Evolutionary conservation across 2,797 vertebrate species (phyloP), one percentile per base, ranked within the genome.

Genomic region (Aplochiton taeniatus): DNA sequence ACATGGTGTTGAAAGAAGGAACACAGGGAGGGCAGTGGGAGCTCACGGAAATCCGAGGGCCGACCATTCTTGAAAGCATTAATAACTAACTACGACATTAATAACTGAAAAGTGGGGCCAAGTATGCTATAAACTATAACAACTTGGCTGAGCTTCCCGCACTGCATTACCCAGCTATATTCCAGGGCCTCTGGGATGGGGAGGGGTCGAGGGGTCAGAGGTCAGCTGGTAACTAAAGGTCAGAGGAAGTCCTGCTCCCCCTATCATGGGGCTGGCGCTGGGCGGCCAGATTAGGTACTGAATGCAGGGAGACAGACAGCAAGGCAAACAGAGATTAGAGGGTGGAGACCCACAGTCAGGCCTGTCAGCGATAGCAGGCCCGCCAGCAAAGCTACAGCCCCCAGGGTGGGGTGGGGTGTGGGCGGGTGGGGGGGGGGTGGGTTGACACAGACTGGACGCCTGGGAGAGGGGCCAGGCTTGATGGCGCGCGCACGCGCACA

Each of bases 241-340:
- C 83, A 85, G 50, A 80, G 81, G 84, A 85, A 79, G 76, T 61
- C 19, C 51, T 19, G 69, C 72, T 69, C 48, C 46, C 42, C 52
- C 74, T 68, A 63, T 43, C 51, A 78, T 56, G 41, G 66, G 62
- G 67, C 68, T 68, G 64, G 70, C 62, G 71, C 41, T 16, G 53
- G 43, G n/a, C 56, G 10, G 18, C 54, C 44, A 50, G 69, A 83
- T 77, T 77, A 77, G 68, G 66, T 65, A 55, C 18, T 68, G 76
- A 84, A 83, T 74, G 76, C 58, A 50, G 1, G 0, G 19, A 63
- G 68, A 76, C 76, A 82, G 83, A 79, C 76, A 54, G 76, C 73
- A 84, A 61, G 41, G 14, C 79, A 84, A 86, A 87, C 81, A 85
- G 65, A 85, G 85, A 86, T 86, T 81, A 82, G 65, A 80, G 69